Evolutionary conservation across 92 coral and sea anemone species (phyloP).

Genomic region (Heliopora coerulea): DNA sequence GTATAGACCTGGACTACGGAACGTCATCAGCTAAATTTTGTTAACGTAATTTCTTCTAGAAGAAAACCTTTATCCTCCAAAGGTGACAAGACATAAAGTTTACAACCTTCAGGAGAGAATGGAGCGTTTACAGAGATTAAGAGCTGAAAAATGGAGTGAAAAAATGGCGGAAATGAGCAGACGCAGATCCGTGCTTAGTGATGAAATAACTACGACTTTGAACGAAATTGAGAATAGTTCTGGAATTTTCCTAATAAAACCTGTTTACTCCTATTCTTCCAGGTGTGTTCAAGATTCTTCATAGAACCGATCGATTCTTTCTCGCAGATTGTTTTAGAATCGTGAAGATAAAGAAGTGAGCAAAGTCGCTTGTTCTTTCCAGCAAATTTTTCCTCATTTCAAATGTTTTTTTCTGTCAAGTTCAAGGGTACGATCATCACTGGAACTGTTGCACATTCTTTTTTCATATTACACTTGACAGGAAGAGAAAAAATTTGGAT

Average conservation of each 20-base stretch:
- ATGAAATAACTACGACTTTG: conserved; percentile 71
- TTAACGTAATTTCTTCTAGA: conserved; percentile 59
- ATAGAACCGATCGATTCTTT: too few relatives aligned
- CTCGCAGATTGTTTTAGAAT: too few relatives aligned
- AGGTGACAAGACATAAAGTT: conserved; percentile 33
- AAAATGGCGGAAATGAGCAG: conserved; percentile 71
- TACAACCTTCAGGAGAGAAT: conserved; percentile 71
- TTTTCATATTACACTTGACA: too few relatives aligned
- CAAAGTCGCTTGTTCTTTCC: too few relatives aligned
- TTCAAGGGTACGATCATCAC: too few relatives aligned
- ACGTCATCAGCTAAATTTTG: too few relatives aligned
- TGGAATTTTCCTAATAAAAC: conserved; percentile 95
- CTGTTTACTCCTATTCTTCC: conserved; percentile 77
- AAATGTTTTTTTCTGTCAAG: too few relatives aligned
- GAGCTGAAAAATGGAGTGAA: conserved; percentile 88
- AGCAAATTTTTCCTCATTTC: too few relatives aligned
- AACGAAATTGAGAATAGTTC: conserved; percentile 80
- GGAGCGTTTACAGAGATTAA: conserved; percentile 78
- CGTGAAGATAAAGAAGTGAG: too few relatives aligned
- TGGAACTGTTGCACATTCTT: too few relatives aligned
- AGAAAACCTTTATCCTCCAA: conserved; percentile 53
- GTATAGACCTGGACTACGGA: too few relatives aligned
- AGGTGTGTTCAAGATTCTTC: conserved; percentile 56
- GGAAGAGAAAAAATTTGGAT: too few relatives aligned
- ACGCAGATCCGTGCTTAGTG: conserved; percentile 66